Conservation (phyloP, 2,113 vertebrate species). For the Morone chrysops region DNA sequence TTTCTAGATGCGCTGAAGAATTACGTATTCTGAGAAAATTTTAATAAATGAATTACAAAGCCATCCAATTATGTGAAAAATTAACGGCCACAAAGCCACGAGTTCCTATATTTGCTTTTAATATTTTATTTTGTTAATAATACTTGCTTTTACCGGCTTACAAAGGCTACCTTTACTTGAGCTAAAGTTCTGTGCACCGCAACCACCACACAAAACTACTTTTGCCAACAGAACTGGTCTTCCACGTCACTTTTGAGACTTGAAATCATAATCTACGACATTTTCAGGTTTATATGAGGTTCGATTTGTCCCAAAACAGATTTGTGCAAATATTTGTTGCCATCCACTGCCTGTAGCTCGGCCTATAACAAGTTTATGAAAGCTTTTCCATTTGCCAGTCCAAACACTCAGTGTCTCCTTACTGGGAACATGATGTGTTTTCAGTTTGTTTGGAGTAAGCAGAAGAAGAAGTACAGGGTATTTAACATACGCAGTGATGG, state of each 20-base stretch:
- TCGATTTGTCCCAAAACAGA: background rate
- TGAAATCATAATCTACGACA: background rate
- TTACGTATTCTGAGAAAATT: too few relatives aligned
- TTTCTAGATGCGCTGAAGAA: too few relatives aligned
- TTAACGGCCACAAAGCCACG: too few relatives aligned
- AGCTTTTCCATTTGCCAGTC: background rate
- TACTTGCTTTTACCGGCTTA: too few relatives aligned
- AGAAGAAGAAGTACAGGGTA: slow-evolving; percentile 22
- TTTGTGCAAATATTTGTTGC: slow-evolving; percentile 24
- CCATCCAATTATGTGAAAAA: too few relatives aligned
- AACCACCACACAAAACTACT: background rate
- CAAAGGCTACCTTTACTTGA: too few relatives aligned
- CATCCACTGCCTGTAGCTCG: background rate
- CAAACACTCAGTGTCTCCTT: background rate
- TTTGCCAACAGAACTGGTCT: background rate
- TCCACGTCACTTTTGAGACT: background rate
- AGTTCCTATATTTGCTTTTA: too few relatives aligned
- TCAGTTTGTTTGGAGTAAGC: slow-evolving; percentile 36
- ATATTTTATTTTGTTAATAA: too few relatives aligned
- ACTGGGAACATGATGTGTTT: slow-evolving; percentile 28
- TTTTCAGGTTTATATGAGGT: background rate
- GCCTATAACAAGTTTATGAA: slow-evolving; percentile 12
- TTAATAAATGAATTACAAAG: too few relatives aligned
- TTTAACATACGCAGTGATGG: slow-evolving; percentile 1
- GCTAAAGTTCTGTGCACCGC: too few relatives aligned